Percentiles rank a stretch among this genome's conserved stretches.
These are phyloP conservation scores for Drosophila repleta DNA, from an alignment of 1,140 invertebrate species.

Conservation along the genomic window DNA sequence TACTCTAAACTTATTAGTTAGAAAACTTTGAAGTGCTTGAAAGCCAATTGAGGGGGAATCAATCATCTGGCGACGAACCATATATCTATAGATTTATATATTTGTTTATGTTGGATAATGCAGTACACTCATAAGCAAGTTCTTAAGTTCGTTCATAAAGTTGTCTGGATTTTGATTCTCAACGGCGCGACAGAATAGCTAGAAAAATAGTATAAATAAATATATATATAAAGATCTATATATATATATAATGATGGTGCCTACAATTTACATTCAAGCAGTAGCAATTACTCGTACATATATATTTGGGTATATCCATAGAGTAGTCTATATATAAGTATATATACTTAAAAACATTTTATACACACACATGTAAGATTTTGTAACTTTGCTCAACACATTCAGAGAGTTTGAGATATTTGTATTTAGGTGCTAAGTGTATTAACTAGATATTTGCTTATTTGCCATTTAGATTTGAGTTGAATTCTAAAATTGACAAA, in stretches of 20 bases:
- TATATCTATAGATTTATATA: too few species aligned
- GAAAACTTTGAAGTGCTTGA: neutral
- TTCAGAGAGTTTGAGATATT: conserved; percentile 50
- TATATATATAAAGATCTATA: too few species aligned
- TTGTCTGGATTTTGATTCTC: conserved; percentile 59
- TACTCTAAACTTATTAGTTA: neutral
- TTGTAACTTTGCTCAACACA: conserved; percentile 50
- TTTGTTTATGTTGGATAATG: neutral
- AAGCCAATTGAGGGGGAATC: neutral
- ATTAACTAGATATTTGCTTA: conserved; percentile 48
- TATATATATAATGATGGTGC: conserved; percentile 31
- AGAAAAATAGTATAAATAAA: conserved; percentile 51
- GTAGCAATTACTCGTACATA: conserved; percentile 45
- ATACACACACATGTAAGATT: conserved; percentile 68
- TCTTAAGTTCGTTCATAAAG: conserved; percentile 37
- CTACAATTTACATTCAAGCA: conserved; percentile 50
- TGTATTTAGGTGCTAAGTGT: conserved; percentile 43
- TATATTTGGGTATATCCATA: conserved; percentile 19
- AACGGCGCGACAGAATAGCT: conserved; percentile 48
- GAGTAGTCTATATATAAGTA: conserved; percentile 27
- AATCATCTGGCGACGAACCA: too few species aligned
- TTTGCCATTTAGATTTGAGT: conserved; percentile 49
- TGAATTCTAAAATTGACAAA: conserved; percentile 73
- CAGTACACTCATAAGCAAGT: conserved; percentile 10
- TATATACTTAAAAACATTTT: conserved; percentile 40